Base-by-base conservation (phyloP, 2,888 invertebrate species). In the Lepeophtheirus nordmannii region DNA sequence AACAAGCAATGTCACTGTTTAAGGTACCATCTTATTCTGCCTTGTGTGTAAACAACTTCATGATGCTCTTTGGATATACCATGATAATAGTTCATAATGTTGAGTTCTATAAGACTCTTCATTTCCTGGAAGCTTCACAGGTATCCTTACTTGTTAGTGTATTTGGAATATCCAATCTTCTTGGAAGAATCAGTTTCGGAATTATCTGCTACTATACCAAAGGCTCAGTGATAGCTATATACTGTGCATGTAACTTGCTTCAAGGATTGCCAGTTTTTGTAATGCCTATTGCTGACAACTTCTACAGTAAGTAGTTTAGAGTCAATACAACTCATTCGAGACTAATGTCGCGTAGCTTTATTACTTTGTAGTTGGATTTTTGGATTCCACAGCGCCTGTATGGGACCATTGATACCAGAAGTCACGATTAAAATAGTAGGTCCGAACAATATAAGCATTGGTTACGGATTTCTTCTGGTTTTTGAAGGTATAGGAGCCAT, bases 401-500 rank as follows among this genome's bases (percentile, higher is more conserved):
- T 46, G 53, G 53, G 53, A 8, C 53, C 53, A 46, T 17, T 46
- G 14, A 46, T 46, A 46, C 53, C 53, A 14, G 53, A 46, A 17
- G 53, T 46, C 8, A 46, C 53, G 17, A 46, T 46, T 46, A 46
- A 46, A 46, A 46, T 46, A 46, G 53, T 46, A 14, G 53, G 53
- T 17, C 53, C 53, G n/a, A 17, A 46, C 8, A 46, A 46, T 17
- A 46, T 46, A n/a, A 46, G 53, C 53, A 46, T 46, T 17, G 53
- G 53, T 17, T 46, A 46, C 17, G 53, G 53, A 46, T 46, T 46
- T 46, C 17, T 46, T n/a, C 17, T 46, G 53, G 53, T 46, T 17
- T 46, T 46, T 46, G 53, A 46, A 17, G 53, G 53, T 17, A 46
- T 46, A n/a, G 53, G 53, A 46, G 53, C 53, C 17, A 46, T 46